phyloP scores from a whole-genome alignment of 2,888 invertebrate species.

The Tetragonisca angustula region DNA sequence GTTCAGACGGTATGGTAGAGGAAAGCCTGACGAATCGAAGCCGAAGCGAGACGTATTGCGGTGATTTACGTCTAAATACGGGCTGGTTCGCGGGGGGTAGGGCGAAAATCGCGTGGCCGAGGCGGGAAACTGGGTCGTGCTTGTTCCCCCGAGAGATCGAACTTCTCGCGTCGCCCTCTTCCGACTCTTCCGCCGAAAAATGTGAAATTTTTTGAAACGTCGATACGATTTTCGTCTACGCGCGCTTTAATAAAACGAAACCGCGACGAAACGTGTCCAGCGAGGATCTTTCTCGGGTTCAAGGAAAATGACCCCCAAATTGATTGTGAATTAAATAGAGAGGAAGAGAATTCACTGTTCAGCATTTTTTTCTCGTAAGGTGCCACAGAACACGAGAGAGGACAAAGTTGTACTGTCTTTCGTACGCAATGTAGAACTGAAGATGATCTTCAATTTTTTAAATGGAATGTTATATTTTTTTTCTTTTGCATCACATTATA shows the following conservation, averaged over 20 bases:
- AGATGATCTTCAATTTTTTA: no score
- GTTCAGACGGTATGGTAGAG: not conserved
- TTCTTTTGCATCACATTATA: no score
- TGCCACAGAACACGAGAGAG: no score
- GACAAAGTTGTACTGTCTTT: no score
- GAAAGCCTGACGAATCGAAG: conserved; percentile 46
- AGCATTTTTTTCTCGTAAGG: no score
- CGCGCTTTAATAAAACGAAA: conserved; percentile 1
- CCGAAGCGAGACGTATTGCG: conserved; percentile 31
- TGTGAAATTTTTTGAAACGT: conserved; percentile 51
- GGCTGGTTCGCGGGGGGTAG: not conserved
- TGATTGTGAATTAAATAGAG: no score
- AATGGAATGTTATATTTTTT: no score
- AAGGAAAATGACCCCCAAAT: no score
- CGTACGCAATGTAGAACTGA: no score
- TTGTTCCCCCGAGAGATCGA: conserved; percentile 56
- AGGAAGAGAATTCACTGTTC: no score
- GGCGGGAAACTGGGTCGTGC: conserved; percentile 58
- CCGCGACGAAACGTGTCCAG: not conserved
- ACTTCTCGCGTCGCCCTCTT: conserved; percentile 48
- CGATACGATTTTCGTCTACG: conserved; percentile 44
- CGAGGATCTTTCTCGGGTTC: not conserved
- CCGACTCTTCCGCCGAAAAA: conserved; percentile 24
- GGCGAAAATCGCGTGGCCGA: conserved; percentile 13
- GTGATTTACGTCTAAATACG: conserved; percentile 23